phyloP scores from a whole-genome alignment of 2,113 vertebrate genomes.

The Cryptoleucopteryx plumbea region DNA sequence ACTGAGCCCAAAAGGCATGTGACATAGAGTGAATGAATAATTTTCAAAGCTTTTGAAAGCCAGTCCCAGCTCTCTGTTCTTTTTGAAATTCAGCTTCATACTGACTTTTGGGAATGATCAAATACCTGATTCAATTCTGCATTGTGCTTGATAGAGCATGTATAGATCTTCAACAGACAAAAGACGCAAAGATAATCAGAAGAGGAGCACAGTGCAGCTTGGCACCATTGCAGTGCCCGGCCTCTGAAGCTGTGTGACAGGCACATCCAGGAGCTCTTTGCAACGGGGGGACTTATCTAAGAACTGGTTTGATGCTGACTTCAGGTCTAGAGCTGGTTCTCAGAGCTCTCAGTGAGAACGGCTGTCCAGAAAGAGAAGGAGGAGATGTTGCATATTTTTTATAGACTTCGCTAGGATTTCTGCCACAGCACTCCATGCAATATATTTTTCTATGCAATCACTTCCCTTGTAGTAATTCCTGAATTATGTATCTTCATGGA shows the following conservation, averaged over 20 bases:
- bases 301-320: not conserved
- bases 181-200: not conserved
- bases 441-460: not conserved
- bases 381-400: not conserved
- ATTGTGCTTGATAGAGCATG: not conserved
- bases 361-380: not conserved
- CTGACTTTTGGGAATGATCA: not conserved
- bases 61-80: not conserved
- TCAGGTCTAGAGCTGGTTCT: not conserved
- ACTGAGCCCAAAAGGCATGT: not conserved
- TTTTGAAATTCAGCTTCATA: not conserved
- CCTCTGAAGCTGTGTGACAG: not conserved
- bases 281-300: not conserved
- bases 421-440: not conserved
- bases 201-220: not conserved
- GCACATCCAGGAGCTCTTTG: not conserved
- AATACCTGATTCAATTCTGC: not conserved
- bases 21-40: not conserved
- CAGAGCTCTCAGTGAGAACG: not conserved
- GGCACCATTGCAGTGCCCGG: not conserved
- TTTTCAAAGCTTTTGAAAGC: not conserved
- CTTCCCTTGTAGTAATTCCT: not conserved
- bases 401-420: not conserved
- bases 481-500: not conserved
- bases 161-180: not conserved